Evolutionary conservation across 2,113 vertebrate species (phyloP).

Genomic region (Formicarius rufipectus): DNA sequence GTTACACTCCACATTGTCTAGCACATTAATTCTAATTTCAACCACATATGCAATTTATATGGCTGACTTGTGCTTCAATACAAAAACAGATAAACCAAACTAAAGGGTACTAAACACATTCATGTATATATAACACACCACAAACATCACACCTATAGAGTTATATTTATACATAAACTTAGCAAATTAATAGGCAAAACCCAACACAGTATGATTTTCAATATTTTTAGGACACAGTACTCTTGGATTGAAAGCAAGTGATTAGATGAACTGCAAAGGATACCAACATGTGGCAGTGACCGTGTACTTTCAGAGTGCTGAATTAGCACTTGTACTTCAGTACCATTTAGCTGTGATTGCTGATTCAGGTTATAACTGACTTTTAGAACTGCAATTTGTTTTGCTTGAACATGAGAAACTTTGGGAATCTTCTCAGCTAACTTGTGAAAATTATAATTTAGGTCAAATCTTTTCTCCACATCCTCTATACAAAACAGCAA

Average conservation of each 20-base stretch:
- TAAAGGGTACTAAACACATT: neutral
- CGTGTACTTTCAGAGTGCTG: neutral
- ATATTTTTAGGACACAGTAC: rapidly evolving
- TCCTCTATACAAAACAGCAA: neutral
- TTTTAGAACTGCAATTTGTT: neutral
- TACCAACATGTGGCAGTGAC: rapidly evolving
- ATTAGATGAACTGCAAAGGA: neutral
- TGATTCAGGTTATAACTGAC: neutral
- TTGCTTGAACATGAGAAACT: neutral
- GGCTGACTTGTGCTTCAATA: neutral
- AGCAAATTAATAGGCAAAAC: neutral
- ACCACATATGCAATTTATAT: neutral
- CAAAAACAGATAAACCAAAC: neutral
- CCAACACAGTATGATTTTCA: neutral
- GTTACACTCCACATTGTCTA: neutral
- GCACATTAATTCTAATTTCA: neutral
- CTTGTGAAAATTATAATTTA: neutral
- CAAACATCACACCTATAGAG: neutral
- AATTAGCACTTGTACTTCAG: neutral
- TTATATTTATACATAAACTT: neutral
- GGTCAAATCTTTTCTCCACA: neutral
- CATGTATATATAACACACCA: too few relatives aligned
- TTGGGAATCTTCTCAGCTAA: neutral
- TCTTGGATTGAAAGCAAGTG: neutral
- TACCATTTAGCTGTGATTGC: neutral